Conservation (phyloP, 2,888 invertebrate species). For the Asteroscopus sphinx region DNA sequence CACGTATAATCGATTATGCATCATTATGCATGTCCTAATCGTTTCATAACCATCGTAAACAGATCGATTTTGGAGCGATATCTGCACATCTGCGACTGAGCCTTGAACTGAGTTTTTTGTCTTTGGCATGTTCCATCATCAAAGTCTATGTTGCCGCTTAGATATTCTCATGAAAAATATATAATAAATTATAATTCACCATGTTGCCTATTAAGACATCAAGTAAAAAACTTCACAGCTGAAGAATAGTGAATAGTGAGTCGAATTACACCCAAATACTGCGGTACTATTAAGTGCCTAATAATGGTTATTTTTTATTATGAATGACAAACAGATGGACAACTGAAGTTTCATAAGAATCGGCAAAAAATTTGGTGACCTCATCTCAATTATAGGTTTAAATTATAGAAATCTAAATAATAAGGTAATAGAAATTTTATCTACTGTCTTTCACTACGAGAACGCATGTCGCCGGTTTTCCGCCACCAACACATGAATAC, state of each 20-base stretch:
- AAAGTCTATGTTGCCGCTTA: slow-evolving; percentile 17
- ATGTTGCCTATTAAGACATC: slow-evolving; percentile 9
- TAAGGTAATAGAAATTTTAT: no score
- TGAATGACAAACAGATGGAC: slow-evolving; percentile 45
- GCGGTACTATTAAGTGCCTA: slow-evolving; percentile 5
- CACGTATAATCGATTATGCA: no score
- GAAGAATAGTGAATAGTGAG: slow-evolving; percentile 8
- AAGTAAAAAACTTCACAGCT: slow-evolving; percentile 14
- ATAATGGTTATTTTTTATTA: slow-evolving; percentile 23
- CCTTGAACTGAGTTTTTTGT: slow-evolving; percentile 21
- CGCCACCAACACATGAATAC: no score
- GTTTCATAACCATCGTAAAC: no score
- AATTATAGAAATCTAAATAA: no score
- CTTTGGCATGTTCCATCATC: slow-evolving; percentile 8
- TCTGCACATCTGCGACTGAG: slow-evolving; percentile 16
- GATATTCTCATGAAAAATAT: slow-evolving; percentile 34
- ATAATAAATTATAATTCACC: slow-evolving; percentile 8
- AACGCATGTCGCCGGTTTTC: no score
- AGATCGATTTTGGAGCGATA: neutral
- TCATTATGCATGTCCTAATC: no score
- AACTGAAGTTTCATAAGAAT: slow-evolving; percentile 10
- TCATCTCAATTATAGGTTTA: slow-evolving; percentile 45
- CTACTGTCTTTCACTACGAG: no score
- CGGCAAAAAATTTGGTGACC: slow-evolving; percentile 28
- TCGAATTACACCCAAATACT: slow-evolving; percentile 30